A percentile compares a stretch with the other conserved stretches of the same genome.
Evolutionary conservation across 1,140 invertebrate species (phyloP).

Genomic region (Maconellicoccus hirsutus): DNA sequence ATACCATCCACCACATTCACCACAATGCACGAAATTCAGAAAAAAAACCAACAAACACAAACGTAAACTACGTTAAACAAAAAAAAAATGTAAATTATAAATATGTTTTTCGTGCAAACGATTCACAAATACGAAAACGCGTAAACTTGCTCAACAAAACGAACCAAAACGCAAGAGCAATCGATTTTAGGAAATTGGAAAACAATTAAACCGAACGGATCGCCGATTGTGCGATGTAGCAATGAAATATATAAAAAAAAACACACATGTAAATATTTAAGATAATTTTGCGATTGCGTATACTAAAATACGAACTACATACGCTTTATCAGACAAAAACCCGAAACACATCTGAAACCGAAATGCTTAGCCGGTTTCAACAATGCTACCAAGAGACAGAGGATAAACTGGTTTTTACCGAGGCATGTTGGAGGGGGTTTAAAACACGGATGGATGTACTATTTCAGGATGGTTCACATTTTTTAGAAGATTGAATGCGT

Average conservation of each 20-base stretch:
- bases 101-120: no score
- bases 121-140: no score
- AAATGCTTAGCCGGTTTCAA: slow-evolving; percentile 1
- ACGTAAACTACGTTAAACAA: neutral
- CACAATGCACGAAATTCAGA: no score
- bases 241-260: neutral
- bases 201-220: neutral
- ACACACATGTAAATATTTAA: neutral
- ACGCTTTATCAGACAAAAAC: neutral
- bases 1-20: no score
- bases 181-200: neutral
- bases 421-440: neutral
- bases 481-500: slow-evolving; percentile 2
- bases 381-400: slow-evolving; percentile 2
- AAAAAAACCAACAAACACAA: no score
- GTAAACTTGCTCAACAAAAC: neutral
- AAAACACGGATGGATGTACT: slow-evolving; percentile 2
- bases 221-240: neutral
- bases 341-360: slow-evolving; percentile 1
- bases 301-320: neutral
- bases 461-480: slow-evolving; percentile 8
- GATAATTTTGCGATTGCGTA: slow-evolving; percentile 8
- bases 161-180: neutral
- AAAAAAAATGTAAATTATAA: neutral
- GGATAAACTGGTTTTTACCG: neutral